A percentile compares a stretch with the other conserved stretches of the same genome.
These are phyloP conservation scores for Megalurothrips usitatus DNA, from an alignment of 2,888 invertebrate genomes.

Conservation along the genomic window DNA sequence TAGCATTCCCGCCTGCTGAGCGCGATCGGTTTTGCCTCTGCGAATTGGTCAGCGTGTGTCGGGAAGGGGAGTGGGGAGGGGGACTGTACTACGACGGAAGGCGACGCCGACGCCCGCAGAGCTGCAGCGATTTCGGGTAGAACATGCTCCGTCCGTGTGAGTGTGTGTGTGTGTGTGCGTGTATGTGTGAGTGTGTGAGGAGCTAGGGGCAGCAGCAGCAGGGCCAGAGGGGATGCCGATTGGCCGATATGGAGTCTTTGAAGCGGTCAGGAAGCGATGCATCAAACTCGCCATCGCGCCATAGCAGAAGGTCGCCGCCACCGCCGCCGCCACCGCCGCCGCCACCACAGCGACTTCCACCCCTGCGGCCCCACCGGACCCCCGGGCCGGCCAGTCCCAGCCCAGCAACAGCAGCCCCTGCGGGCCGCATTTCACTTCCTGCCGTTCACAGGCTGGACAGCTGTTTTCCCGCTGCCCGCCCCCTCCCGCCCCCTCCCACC, in stretches of 20 bases:
- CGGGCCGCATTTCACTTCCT: neutral
- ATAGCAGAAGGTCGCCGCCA: neutral
- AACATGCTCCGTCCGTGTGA: too few species aligned
- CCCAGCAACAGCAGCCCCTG: neutral
- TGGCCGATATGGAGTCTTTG: conserved; percentile 16
- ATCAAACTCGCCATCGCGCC: neutral
- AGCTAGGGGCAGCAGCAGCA: neutral
- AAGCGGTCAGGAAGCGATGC: conserved; percentile 18
- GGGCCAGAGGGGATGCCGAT: neutral
- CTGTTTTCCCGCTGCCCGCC: conserved; percentile 18
- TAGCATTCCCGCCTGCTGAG: too few species aligned
- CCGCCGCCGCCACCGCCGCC: neutral
- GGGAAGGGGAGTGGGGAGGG: neutral
- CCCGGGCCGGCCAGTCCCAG: too few species aligned
- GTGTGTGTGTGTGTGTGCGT: too few species aligned
- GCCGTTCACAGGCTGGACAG: conserved; percentile 15
- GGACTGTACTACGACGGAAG: neutral
- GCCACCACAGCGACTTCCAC: neutral
- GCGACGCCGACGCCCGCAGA: neutral
- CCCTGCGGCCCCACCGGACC: neutral
- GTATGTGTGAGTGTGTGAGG: too few species aligned
- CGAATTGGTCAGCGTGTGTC: too few species aligned
- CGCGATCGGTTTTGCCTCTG: too few species aligned
- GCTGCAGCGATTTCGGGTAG: too few species aligned
- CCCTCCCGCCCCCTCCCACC: neutral